Evolutionary conservation across 2,797 vertebrate species (phyloP).

Genomic region (Chiloscyllium punctatum): DNA sequence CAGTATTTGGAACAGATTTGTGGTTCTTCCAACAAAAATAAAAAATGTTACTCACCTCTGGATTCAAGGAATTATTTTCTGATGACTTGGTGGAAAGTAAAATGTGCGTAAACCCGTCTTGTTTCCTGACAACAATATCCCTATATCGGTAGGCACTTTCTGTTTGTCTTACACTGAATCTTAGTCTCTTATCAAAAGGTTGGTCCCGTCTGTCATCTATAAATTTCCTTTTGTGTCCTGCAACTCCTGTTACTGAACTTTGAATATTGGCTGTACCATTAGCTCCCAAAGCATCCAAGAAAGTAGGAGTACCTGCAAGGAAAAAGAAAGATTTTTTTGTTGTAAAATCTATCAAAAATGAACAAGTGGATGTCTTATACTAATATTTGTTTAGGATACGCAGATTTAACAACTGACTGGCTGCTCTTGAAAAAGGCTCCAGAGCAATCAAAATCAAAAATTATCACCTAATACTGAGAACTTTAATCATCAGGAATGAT

Average conservation of each 20-base stretch:
- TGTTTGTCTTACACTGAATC: constrained; percentile 90
- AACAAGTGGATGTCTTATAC: neutral
- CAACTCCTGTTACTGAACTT: constrained; percentile 61
- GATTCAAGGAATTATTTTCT: constrained; percentile 90
- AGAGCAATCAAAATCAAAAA: neutral
- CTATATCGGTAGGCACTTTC: constrained; percentile 94
- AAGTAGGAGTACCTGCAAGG: constrained; percentile 63
- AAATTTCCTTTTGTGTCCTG: constrained; percentile 73
- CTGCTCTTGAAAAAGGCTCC: neutral
- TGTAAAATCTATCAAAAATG: constrained; percentile 2
- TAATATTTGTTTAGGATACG: neutral
- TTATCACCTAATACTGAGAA: neutral
- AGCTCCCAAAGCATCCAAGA: constrained; percentile 74
- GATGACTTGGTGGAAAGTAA: constrained; percentile 93
- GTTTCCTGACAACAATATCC: constrained; percentile 92
- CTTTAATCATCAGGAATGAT: neutral
- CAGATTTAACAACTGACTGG: neutral
- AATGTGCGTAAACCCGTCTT: constrained; percentile 94
- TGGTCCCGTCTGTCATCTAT: constrained; percentile 76
- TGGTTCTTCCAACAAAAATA: constrained; percentile 18
- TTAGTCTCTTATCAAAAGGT: constrained; percentile 83
- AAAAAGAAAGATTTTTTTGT: neutral
- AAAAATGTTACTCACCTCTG: constrained; percentile 69
- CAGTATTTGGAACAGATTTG: neutral
- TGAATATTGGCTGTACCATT: constrained; percentile 69